phyloP scores from a whole-genome alignment of 2,113 vertebrate genomes.

The Oreochromis aureus region DNA sequence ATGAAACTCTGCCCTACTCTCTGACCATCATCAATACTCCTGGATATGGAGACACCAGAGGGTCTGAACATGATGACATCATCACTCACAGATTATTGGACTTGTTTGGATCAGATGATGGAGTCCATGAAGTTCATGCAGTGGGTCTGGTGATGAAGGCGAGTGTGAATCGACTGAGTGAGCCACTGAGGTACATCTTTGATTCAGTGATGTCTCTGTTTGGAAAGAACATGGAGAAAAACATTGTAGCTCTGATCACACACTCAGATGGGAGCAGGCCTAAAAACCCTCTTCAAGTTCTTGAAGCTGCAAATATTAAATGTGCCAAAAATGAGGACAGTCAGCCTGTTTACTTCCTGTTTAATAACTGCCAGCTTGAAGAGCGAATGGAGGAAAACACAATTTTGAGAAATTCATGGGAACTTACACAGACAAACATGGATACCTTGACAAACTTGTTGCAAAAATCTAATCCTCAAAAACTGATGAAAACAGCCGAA shows the following conservation, averaged over 20 bases:
- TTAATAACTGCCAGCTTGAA: rapidly evolving
- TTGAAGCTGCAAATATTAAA: rapidly evolving
- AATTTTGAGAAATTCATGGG: rapidly evolving
- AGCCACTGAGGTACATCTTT: rapidly evolving
- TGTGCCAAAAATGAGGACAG: rapidly evolving
- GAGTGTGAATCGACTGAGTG: rapidly evolving
- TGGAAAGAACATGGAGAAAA: not conserved
- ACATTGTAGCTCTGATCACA: rapidly evolving
- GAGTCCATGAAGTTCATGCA: rapidly evolving
- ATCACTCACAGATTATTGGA: too few relatives aligned
- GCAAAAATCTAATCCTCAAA: rapidly evolving
- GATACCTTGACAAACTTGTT: not conserved
- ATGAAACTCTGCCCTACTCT: too few relatives aligned
- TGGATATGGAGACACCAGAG: too few relatives aligned
- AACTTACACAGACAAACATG: not conserved
- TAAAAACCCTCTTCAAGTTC: rapidly evolving
- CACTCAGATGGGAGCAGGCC: rapidly evolving
- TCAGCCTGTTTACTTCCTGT: rapidly evolving
- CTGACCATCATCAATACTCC: too few relatives aligned
- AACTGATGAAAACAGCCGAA: rapidly evolving
- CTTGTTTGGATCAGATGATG: rapidly evolving
- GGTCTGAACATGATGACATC: too few relatives aligned
- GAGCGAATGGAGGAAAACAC: not conserved
- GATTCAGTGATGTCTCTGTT: rapidly evolving
- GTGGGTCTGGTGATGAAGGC: not conserved